A percentile compares a stretch with the other conserved stretches of the same genome.
These are phyloP conservation scores for Delia radicum DNA, from an alignment of 1,140 invertebrate genomes.

Conservation along the genomic window DNA sequence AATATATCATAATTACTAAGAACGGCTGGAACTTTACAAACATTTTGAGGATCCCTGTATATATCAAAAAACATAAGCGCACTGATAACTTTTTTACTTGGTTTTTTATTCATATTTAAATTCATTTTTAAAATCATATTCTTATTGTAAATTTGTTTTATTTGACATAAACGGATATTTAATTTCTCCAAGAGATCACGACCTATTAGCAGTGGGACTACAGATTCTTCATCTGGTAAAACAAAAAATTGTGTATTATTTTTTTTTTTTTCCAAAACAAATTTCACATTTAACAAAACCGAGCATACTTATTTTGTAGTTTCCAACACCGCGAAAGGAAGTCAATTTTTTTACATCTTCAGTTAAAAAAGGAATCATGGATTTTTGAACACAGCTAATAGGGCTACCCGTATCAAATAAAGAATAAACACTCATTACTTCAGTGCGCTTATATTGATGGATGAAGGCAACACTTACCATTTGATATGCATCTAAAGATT, in stretches of 20 bases:
- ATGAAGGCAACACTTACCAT: conserved; percentile 2
- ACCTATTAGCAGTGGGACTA: not conserved
- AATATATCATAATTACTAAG: no score
- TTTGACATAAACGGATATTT: conserved; percentile 11
- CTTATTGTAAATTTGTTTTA: conserved; percentile 12
- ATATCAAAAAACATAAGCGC: not conserved
- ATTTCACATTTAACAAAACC: not conserved
- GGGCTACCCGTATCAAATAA: conserved; percentile 5
- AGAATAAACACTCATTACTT: not conserved
- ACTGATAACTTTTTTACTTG: not conserved
- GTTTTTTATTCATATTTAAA: conserved; percentile 32
- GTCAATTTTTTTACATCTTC: not conserved
- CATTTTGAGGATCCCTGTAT: not conserved
- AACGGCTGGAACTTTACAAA: not conserved
- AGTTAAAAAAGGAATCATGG: not conserved
- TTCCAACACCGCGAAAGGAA: not conserved
- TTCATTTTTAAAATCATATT: conserved; percentile 5
- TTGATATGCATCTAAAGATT: not conserved
- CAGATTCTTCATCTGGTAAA: conserved; percentile 1
- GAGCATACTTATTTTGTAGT: not conserved
- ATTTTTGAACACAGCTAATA: not conserved
- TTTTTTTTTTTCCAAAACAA: not conserved
- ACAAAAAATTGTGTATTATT: not conserved
- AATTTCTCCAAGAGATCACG: not conserved
- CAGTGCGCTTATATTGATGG: not conserved